Percentiles rank a stretch among this genome's conserved stretches.
phyloP scores from a whole-genome alignment of 2,113 vertebrate species.

The Pleuronectes platessa region DNA sequence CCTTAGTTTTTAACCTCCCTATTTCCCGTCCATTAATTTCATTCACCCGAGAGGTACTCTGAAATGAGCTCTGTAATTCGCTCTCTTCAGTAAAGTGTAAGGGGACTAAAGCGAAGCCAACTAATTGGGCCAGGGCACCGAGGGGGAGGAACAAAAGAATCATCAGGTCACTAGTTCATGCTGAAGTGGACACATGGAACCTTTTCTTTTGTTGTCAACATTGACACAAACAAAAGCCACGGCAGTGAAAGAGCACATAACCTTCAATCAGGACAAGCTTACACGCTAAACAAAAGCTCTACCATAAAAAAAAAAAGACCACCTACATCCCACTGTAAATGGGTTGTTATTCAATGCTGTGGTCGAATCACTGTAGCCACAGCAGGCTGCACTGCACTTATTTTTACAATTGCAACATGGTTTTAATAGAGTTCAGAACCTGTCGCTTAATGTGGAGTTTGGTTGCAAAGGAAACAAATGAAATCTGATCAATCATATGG shows the following conservation, averaged over 20 bases:
- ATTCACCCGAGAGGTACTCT: neutral
- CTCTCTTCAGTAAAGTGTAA: neutral
- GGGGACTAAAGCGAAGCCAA: conserved; percentile 9
- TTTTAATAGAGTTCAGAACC: too few relatives aligned
- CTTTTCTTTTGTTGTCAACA: too few relatives aligned
- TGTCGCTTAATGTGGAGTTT: too few relatives aligned
- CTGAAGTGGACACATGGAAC: conserved; percentile 38
- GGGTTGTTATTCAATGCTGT: too few relatives aligned
- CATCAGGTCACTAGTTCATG: neutral
- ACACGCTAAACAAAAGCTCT: conserved; percentile 45
- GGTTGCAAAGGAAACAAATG: too few relatives aligned
- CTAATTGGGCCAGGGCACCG: conserved; percentile 8
- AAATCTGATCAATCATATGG: too few relatives aligned
- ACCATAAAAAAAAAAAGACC: conserved; percentile 21
- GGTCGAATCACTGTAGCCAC: too few relatives aligned
- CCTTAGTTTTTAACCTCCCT: neutral
- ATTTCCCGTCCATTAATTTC: neutral
- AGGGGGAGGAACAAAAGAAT: neutral
- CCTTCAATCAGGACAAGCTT: conserved; percentile 61
- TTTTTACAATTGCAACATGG: too few relatives aligned
- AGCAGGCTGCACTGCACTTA: too few relatives aligned
- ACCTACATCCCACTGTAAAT: too few relatives aligned
- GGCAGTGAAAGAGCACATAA: neutral
- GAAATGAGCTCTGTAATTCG: neutral
- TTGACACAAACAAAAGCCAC: too few relatives aligned